A percentile compares a stretch with the other conserved stretches of the same genome.
Conservation (phyloP, 2,797 vertebrate species). For the Bufotes viridis region DNA sequence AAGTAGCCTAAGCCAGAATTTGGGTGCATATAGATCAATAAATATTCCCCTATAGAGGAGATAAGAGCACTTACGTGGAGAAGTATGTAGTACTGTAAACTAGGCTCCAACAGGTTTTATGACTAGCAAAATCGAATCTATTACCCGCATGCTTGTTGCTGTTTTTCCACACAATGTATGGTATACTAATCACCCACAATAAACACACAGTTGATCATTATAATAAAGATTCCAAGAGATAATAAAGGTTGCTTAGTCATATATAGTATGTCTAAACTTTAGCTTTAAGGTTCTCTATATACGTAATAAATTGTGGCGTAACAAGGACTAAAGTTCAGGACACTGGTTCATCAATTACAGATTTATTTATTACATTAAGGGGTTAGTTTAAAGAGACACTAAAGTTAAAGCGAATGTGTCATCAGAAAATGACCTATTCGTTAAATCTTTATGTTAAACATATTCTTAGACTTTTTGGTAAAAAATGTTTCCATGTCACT, state of each 20-base stretch:
- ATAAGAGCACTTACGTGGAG: no score
- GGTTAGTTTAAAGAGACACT: not conserved
- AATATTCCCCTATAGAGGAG: no score
- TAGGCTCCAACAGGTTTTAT: no score
- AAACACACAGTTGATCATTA: not conserved
- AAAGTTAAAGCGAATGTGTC: not conserved
- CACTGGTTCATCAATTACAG: not conserved
- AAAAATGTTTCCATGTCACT: no score
- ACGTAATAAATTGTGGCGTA: not conserved
- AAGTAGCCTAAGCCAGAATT: no score
- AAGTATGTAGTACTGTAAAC: no score
- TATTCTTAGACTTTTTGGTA: no score
- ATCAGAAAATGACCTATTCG: no score
- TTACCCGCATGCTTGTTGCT: not conserved
- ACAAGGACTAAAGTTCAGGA: not conserved
- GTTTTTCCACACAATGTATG: not conserved
- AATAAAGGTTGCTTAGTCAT: not conserved
- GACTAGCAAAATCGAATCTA: no score
- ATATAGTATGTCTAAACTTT: not conserved
- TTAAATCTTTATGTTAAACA: no score
- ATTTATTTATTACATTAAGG: not conserved
- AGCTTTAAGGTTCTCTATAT: not conserved
- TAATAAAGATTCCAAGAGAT: not conserved
- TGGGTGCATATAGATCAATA: no score
- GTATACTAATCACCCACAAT: not conserved